These are phyloP conservation scores for Pherbina coryleti DNA, from an alignment of 2,888 invertebrate species.

Conservation along the genomic window DNA sequence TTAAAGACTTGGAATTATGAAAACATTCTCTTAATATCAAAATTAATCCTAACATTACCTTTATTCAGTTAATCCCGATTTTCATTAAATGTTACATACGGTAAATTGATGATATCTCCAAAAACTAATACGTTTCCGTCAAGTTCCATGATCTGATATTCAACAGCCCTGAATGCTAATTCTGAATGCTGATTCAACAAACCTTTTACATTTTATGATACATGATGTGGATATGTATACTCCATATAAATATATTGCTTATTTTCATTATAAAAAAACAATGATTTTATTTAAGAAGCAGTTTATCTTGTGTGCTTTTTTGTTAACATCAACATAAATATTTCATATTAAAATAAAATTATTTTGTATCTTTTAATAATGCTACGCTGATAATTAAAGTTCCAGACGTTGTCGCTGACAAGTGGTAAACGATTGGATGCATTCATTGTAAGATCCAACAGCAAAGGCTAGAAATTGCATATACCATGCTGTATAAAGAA, in stretches of 20 bases:
- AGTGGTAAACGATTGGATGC: conserved; percentile 70
- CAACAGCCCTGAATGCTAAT: too few species aligned
- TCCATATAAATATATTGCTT: neutral
- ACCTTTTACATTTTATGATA: too few species aligned
- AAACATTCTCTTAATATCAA: neutral
- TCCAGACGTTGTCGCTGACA: conserved; percentile 80
- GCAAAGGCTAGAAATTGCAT: conserved; percentile 1
- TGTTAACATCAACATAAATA: neutral
- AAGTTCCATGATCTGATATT: too few species aligned
- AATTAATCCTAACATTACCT: conserved; percentile 17
- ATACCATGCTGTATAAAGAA: neutral
- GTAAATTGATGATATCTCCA: neutral
- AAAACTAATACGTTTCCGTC: too few species aligned
- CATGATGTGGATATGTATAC: too few species aligned
- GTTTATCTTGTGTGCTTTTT: neutral
- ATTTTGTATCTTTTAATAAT: neutral
- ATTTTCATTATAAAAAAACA: conserved; percentile 5
- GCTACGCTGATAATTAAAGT: conserved; percentile 70
- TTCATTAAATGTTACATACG: conserved; percentile 50
- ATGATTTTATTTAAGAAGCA: neutral
- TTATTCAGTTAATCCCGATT: conserved; percentile 53
- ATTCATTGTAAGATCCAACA: neutral
- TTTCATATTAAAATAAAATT: conserved; percentile 14
- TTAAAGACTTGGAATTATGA: neutral
- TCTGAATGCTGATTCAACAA: too few species aligned